Conservation (phyloP, 1,140 invertebrate genomes). For the Rhysida immarginata region DNA sequence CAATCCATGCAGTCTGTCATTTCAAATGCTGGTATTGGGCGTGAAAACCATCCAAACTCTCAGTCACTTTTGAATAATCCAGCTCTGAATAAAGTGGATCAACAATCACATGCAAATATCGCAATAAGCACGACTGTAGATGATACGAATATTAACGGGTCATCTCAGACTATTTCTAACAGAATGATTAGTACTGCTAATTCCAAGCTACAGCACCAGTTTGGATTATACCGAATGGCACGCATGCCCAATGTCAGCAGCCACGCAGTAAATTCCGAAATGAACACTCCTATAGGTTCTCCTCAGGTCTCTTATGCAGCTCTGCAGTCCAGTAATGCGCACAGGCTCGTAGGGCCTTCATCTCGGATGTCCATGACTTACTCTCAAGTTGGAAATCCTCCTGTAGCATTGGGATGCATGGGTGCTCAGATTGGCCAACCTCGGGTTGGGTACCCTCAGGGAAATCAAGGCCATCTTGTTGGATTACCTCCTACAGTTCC, state of each 20-base stretch:
- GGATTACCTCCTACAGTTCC: neutral
- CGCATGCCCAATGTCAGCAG: neutral
- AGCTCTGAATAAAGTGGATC: no score
- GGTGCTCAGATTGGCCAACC: constrained; percentile 5
- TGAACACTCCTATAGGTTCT: neutral
- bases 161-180: no score
- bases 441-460: neutral
- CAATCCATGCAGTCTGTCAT: no score
- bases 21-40: no score
- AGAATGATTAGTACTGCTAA: no score
- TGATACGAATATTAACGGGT: no score
- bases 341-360: neutral
- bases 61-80: no score
- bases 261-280: neutral
- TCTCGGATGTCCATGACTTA: neutral
- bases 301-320: constrained; percentile 2
- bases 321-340: neutral
- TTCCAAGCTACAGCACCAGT: no score
- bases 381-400: neutral
- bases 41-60: no score
- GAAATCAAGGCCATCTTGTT: neutral
- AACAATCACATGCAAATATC: no score
- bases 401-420: neutral
- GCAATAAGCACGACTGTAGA: no score
- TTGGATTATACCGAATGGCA: neutral